Evolutionary conservation across 2,888 invertebrate genomes (phyloP).

Genomic region (Kuschelorhynchus macadamiae): DNA sequence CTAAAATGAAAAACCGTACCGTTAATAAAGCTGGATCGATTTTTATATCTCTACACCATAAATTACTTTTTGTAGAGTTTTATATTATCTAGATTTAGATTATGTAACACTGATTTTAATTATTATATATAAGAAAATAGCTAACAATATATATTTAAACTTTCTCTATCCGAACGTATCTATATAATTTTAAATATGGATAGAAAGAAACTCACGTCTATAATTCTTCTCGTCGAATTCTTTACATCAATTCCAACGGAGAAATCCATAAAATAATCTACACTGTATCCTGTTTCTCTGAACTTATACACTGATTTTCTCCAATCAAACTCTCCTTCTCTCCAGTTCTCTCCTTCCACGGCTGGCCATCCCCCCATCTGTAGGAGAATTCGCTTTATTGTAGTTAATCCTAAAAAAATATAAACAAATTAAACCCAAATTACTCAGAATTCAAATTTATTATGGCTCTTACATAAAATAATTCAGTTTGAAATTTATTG

Average conservation of each 20-base stretch:
- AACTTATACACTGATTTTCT: constrained; percentile 86
- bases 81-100: too few species aligned
- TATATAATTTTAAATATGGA: constrained; percentile 13
- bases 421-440: too few species aligned
- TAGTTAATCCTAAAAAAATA: constrained; percentile 72
- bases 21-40: too few species aligned
- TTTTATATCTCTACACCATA: too few species aligned
- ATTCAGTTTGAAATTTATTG: too few species aligned
- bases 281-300: constrained; percentile 85
- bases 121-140: too few species aligned
- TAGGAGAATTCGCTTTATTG: constrained; percentile 79
- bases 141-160: too few species aligned
- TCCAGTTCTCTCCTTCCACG: constrained; percentile 84
- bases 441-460: too few species aligned
- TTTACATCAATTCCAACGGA: constrained; percentile 91
- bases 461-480: too few species aligned
- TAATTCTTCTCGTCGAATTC: constrained; percentile 86
- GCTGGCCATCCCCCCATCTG: constrained; percentile 96
- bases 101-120: too few species aligned
- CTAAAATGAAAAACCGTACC: constrained; percentile 72
- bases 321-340: constrained; percentile 82
- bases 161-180: too few species aligned
- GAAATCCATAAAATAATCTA: constrained; percentile 92
- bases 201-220: constrained; percentile 84
- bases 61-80: too few species aligned